These are phyloP conservation scores for Pteronotus mesoamericanus DNA, from an alignment of 2,797 vertebrate genomes.

Conservation along the genomic window DNA sequence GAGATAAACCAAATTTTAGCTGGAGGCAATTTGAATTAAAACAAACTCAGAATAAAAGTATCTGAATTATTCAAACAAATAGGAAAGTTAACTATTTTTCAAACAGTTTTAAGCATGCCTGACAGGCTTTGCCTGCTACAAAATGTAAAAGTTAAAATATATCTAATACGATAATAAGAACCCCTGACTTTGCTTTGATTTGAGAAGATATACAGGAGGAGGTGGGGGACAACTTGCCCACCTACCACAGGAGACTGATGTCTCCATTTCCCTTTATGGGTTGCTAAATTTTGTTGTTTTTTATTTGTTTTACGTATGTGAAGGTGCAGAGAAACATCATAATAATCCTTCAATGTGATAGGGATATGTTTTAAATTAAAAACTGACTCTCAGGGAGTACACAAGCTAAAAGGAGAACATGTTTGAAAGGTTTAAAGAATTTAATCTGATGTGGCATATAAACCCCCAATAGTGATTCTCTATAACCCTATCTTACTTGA, in stretches of 20 bases:
- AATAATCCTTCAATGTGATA: neutral
- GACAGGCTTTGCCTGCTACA: neutral
- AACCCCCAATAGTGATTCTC: neutral
- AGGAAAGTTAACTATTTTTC: neutral
- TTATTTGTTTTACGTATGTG: neutral
- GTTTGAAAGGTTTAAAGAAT: neutral
- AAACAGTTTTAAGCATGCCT: neutral
- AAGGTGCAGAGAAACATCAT: neutral
- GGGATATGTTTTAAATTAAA: neutral
- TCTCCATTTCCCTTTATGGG: neutral
- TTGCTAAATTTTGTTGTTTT: neutral
- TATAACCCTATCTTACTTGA: neutral
- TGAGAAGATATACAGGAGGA: neutral
- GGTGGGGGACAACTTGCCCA: no score
- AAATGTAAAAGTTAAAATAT: constrained; percentile 3
- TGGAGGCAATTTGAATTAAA: constrained; percentile 31
- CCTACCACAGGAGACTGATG: neutral
- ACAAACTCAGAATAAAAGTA: constrained; percentile 35
- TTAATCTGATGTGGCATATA: neutral
- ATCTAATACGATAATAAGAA: neutral
- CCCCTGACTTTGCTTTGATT: neutral
- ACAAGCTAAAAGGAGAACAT: neutral
- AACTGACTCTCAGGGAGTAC: neutral
- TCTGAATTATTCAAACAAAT: constrained; percentile 38
- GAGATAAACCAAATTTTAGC: constrained; percentile 47